Evolutionary conservation across 2,797 vertebrate species (phyloP).

Genomic region (Myoxocephalus aenaeus): DNA sequence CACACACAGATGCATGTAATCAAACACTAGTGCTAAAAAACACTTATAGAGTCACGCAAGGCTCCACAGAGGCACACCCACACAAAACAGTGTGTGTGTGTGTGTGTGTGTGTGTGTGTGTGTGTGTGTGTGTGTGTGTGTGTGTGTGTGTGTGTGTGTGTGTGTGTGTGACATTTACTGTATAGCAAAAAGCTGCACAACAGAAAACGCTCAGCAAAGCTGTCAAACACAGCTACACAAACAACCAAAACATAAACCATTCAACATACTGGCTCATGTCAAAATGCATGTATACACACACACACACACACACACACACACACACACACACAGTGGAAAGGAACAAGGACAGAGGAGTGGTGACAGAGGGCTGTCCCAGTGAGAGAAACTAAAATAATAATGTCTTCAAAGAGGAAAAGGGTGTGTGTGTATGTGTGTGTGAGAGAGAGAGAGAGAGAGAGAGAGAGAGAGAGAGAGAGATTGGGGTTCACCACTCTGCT

Average conservation of each 20-base stretch:
- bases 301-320: slow-evolving; percentile 20
- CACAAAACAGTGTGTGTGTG: not conserved
- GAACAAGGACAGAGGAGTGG: slow-evolving; percentile 1
- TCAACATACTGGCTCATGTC: slow-evolving; percentile 38
- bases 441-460: no score
- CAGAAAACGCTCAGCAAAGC: not conserved
- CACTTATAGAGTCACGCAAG: slow-evolving; percentile 13
- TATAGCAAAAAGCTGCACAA: slow-evolving; percentile 27
- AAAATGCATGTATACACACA: slow-evolving; percentile 5
- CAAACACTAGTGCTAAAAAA: slow-evolving; percentile 52
- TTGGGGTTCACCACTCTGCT: slow-evolving; percentile 9
- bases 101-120: not conserved
- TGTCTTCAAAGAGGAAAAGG: slow-evolving; percentile 25
- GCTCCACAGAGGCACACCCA: slow-evolving; percentile 5
- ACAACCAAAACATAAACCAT: slow-evolving; percentile 30
- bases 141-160: no score
- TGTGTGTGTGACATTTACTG: slow-evolving; percentile 5
- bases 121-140: not conserved
- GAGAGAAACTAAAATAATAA: slow-evolving; percentile 44
- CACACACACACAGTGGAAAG: slow-evolving; percentile 2
- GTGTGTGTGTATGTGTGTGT: slow-evolving; percentile 17
- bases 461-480: no score
- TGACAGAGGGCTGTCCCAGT: slow-evolving; percentile 28
- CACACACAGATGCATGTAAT: slow-evolving; percentile 31
- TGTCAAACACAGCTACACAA: slow-evolving; percentile 43